Evolutionary conservation across 2,113 vertebrate species (phyloP).

Genomic region (Esox niger): DNA sequence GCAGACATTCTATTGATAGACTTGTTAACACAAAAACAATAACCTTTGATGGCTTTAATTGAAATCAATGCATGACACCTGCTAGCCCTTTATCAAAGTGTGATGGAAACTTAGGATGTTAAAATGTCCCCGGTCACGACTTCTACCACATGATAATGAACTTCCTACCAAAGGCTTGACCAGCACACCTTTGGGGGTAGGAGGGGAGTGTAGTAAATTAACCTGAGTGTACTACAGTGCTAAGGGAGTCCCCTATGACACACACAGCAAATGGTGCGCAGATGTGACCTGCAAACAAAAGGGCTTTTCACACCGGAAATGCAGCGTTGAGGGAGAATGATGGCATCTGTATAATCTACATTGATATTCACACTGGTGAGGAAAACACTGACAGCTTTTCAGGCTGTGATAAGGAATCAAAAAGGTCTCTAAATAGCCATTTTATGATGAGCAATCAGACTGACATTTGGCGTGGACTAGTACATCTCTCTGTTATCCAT

Average conservation of each 20-base stretch:
- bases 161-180: not conserved
- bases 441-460: conserved; percentile 50
- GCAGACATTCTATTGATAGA: conserved; percentile 10
- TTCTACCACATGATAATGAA: not conserved
- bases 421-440: conserved; percentile 18
- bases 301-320: conserved; percentile 24
- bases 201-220: conserved; percentile 23
- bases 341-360: conserved; percentile 63
- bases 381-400: conserved; percentile 56
- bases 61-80: not conserved
- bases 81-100: not conserved
- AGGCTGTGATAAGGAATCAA: conserved; percentile 41
- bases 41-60: not conserved
- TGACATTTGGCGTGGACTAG: conserved; percentile 59
- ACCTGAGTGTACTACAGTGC: conserved; percentile 6
- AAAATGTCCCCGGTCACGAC: not conserved
- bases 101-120: not conserved
- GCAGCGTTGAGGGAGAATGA: conserved; percentile 40
- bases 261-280: conserved; percentile 14
- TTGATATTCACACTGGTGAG: conserved; percentile 67
- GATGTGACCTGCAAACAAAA: conserved; percentile 45
- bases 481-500: conserved; percentile 25
- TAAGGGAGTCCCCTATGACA: conserved; percentile 25
- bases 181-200: conserved; percentile 2
- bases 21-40: conserved; percentile 18